A percentile compares a stretch with the other conserved stretches of the same genome.
Evolutionary conservation across 2,797 vertebrate genomes (phyloP).

Genomic region (Poecilia gillii): DNA sequence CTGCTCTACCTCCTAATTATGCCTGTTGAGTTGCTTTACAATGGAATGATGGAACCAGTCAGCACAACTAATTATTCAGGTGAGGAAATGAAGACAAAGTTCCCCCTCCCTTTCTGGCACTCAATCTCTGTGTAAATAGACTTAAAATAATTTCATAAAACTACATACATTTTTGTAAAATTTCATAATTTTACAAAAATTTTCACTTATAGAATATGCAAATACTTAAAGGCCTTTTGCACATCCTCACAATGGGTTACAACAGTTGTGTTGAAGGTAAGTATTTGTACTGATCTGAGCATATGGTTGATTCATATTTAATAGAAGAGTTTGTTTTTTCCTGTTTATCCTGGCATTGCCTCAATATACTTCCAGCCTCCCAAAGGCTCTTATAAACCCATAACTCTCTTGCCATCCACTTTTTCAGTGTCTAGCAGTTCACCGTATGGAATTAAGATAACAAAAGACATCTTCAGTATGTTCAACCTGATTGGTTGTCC

Average conservation of each 20-base stretch:
- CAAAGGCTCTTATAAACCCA: background rate
- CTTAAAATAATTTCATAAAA: background rate
- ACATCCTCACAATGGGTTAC: no score
- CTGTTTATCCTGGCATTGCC: background rate
- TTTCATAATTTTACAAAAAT: no score
- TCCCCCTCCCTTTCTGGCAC: no score
- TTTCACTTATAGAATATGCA: no score
- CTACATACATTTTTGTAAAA: no score
- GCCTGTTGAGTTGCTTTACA: slow-evolving; percentile 7
- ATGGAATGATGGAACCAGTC: fast-evolving
- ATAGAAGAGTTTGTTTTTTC: background rate
- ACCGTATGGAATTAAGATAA: fast-evolving
- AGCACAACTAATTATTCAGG: background rate
- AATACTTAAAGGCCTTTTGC: no score
- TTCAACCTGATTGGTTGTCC: slow-evolving; percentile 66
- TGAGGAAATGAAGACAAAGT: slow-evolving; percentile 4
- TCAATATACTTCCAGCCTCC: no score
- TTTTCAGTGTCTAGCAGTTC: background rate
- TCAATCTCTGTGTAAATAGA: background rate
- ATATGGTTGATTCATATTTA: no score
- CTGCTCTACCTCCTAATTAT: slow-evolving; percentile 30
- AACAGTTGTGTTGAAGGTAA: no score
- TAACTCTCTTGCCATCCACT: background rate
- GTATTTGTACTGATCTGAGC: no score
- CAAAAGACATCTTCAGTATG: slow-evolving; percentile 2